Conservation (phyloP, 2,113 vertebrate species). For the Chaetura pelagica region DNA sequence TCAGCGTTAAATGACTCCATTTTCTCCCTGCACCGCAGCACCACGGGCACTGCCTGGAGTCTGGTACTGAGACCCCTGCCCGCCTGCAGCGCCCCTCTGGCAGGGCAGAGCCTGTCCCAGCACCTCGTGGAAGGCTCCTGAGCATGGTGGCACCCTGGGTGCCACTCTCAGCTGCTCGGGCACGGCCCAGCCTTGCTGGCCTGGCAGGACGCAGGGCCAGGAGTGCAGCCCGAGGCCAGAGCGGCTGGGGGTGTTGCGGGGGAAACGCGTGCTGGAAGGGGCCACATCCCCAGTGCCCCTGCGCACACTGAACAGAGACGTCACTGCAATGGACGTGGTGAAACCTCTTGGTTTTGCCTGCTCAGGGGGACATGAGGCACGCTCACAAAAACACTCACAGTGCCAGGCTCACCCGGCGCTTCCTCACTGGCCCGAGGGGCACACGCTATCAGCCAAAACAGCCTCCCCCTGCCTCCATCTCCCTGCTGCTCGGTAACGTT, state of each 20-base stretch:
- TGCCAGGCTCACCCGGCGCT: fast-evolving
- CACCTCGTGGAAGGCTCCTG: fast-evolving
- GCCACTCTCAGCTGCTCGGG: fast-evolving
- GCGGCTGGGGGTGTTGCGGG: fast-evolving
- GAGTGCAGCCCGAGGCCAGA: no score
- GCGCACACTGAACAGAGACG: no score
- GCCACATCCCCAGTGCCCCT: fast-evolving
- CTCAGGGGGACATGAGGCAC: no score
- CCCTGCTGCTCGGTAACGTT: not conserved
- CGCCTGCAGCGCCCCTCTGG: fast-evolving
- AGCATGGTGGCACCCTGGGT: fast-evolving
- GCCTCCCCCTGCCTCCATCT: no score
- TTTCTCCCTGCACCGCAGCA: fast-evolving
- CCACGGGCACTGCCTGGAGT: fast-evolving
- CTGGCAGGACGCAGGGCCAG: no score
- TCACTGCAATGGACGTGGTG: fast-evolving
- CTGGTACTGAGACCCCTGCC: fast-evolving
- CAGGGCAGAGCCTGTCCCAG: fast-evolving
- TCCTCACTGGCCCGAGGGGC: not conserved
- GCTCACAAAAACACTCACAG: fast-evolving
- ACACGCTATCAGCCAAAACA: fast-evolving
- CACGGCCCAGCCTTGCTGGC: fast-evolving
- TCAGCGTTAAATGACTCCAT: fast-evolving
- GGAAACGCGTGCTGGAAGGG: fast-evolving
- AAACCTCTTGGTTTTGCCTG: fast-evolving